Percentiles rank a stretch among this genome's conserved stretches.
Evolutionary conservation across 2,888 invertebrate species (phyloP).

Genomic region (Pomacea canaliculata): DNA sequence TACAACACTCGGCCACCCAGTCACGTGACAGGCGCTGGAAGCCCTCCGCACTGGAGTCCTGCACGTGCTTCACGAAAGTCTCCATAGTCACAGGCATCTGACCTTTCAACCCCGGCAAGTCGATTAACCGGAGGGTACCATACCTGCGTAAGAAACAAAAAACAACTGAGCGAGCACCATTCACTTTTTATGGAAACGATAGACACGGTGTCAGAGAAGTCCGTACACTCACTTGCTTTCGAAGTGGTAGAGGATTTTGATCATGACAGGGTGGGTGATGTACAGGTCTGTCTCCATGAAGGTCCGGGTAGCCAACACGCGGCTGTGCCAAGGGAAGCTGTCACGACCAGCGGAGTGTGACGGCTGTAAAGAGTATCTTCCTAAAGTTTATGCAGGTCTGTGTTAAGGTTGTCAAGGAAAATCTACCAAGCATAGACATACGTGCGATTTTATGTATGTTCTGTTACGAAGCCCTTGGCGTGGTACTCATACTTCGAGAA

Average conservation of each 20-base stretch:
- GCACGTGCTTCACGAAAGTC: slow-evolving; percentile 54
- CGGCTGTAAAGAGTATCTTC: slow-evolving; percentile 43
- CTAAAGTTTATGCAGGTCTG: not conserved
- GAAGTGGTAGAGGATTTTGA: slow-evolving; percentile 79
- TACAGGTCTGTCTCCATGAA: slow-evolving; percentile 78
- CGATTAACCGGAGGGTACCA: slow-evolving; percentile 77
- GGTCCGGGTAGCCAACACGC: slow-evolving; percentile 76
- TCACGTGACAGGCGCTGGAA: slow-evolving; percentile 48
- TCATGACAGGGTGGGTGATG: slow-evolving; percentile 79
- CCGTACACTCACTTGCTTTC: slow-evolving; percentile 75
- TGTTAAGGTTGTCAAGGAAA: not conserved
- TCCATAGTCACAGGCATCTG: slow-evolving; percentile 67
- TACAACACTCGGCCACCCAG: slow-evolving; percentile 65
- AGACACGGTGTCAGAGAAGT: not conserved
- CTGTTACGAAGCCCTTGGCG: no score
- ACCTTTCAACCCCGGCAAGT: slow-evolving; percentile 75
- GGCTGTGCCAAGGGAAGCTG: slow-evolving; percentile 83
- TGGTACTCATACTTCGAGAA: no score
- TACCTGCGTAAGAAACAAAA: slow-evolving; percentile 47
- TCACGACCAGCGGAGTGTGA: slow-evolving; percentile 64
- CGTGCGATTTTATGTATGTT: not conserved
- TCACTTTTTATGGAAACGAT: no score
- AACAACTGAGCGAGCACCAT: not conserved
- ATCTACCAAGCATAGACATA: not conserved
- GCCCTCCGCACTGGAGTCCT: slow-evolving; percentile 51